phyloP scores from a whole-genome alignment of 1,140 invertebrate species.

The Diuraphis noxia region DNA sequence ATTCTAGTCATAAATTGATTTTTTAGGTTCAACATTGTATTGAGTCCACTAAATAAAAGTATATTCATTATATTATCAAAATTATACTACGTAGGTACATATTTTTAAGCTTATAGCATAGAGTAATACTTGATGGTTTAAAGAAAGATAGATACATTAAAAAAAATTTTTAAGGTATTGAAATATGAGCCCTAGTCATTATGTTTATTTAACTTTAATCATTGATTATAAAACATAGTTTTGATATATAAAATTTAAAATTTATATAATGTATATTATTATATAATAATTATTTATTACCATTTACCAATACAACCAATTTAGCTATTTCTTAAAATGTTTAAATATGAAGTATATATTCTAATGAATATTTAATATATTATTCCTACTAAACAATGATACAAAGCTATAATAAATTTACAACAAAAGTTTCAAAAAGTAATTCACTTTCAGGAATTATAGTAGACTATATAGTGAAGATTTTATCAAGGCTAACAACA shows the following conservation, averaged over 20 bases:
- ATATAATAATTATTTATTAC: background rate
- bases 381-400: background rate
- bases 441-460: background rate
- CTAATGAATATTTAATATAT: background rate
- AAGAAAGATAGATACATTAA: background rate
- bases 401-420: background rate
- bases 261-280: no score
- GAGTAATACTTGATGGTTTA: no score
- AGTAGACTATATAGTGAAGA: no score
- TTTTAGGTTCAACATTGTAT: background rate
- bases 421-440: background rate
- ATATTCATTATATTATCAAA: background rate
- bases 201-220: background rate
- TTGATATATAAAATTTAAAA: no score
- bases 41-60: background rate
- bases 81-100: background rate
- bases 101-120: background rate
- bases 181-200: background rate
- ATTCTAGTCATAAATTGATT: no score
- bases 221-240: background rate
- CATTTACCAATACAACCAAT: background rate
- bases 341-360: background rate
- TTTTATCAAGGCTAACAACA: background rate
- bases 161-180: background rate
- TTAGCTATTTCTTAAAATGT: background rate